A percentile compares a stretch with the other conserved stretches of the same genome.
Evolutionary conservation across 2,113 vertebrate genomes (phyloP).

Genomic region (Erinaceus europaeus): DNA sequence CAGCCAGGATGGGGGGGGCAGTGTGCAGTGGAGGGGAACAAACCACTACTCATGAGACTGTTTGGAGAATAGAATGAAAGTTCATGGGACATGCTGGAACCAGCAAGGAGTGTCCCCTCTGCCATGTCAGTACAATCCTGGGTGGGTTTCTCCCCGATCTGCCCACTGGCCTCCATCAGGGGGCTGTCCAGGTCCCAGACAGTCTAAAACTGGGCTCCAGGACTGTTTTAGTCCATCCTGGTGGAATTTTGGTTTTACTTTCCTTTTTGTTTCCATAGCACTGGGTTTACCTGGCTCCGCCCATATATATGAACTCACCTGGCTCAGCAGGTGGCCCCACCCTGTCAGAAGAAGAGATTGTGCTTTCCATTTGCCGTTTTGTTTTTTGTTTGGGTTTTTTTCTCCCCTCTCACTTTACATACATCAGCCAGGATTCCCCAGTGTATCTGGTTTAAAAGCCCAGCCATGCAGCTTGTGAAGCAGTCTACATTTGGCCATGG

Average conservation of each 20-base stretch:
- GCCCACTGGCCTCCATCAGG: no score
- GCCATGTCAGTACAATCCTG: no score
- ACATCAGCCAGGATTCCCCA: not conserved
- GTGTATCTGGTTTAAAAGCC: not conserved
- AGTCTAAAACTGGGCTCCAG: not conserved
- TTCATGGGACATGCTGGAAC: no score
- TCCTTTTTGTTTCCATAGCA: not conserved
- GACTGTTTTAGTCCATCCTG: not conserved
- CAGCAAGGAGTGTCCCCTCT: no score
- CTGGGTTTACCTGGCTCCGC: not conserved
- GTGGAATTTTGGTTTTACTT: conserved; percentile 39
- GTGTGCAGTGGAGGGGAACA: no score
- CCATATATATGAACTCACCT: not conserved
- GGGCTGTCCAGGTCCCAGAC: not conserved
- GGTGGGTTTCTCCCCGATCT: no score
- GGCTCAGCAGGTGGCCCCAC: not conserved
- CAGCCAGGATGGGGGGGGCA: no score
- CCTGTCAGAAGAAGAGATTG: not conserved
- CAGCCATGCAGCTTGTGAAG: not conserved
- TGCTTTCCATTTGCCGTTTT: not conserved
- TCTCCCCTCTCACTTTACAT: not conserved
- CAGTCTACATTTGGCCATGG: not conserved
- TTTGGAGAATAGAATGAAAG: no score
- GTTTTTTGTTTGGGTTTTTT: no score
- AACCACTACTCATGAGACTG: no score